Percentiles rank a stretch among this genome's conserved stretches.
phyloP scores from a whole-genome alignment of 2,797 vertebrate species.

The Siniperca obscura region DNA sequence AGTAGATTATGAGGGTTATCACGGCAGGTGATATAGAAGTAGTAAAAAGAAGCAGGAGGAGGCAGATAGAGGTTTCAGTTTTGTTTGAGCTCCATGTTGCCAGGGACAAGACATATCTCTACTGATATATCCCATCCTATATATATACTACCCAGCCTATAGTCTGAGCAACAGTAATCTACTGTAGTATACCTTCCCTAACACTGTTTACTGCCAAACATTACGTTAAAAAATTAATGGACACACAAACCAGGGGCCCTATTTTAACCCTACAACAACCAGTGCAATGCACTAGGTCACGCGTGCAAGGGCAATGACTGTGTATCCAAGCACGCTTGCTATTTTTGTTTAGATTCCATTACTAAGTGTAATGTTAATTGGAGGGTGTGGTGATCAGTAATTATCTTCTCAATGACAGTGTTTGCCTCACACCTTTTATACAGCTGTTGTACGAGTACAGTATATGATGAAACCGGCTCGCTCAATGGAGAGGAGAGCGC shows the following conservation, averaged over 20 bases:
- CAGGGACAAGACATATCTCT: constrained; percentile 5
- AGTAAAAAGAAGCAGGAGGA: background rate
- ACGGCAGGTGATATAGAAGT: constrained; percentile 1
- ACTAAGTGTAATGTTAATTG: background rate
- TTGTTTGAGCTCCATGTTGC: constrained; percentile 8
- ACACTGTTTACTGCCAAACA: background rate
- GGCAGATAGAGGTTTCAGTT: constrained; percentile 14
- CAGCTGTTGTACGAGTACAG: background rate
- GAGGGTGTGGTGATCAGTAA: background rate
- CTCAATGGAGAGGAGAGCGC: background rate
- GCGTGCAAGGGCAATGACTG: background rate
- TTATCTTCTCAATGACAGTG: background rate
- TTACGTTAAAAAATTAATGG: background rate
- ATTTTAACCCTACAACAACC: background rate
- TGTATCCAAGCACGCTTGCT: background rate
- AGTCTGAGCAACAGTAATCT: background rate
- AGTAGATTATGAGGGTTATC: constrained; percentile 2
- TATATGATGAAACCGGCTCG: rapidly evolving
- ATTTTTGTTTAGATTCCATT: background rate
- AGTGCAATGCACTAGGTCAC: background rate
- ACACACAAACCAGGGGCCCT: background rate
- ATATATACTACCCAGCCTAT: background rate
- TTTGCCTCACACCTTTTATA: background rate
- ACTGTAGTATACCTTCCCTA: background rate
- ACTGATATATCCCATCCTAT: background rate